Base-by-base conservation (phyloP, 2,888 invertebrate genomes). In the Drosophila acutilabella region DNA sequence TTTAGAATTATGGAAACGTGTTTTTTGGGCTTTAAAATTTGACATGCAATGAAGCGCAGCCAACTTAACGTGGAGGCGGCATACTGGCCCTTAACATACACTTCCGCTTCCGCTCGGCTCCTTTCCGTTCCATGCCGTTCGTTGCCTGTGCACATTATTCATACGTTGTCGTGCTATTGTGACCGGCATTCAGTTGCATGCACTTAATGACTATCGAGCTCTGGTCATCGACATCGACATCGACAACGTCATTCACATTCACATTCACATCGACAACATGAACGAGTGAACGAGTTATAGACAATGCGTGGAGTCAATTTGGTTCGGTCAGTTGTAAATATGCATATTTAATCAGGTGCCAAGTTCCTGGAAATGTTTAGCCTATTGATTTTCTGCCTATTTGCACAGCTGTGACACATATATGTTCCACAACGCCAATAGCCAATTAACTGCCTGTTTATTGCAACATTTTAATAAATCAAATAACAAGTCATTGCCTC, bases 31-130 rank as follows among this genome's bases (percentile, higher is more conserved):
- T 48, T 65, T 57, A 57, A 64, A 65, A 64, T 38, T 51, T 36
- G 66, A 66, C 84, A 84, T 84, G 83, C 83, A 80, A 84, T 71
- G 75, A 87, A 74, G 81, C 71, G 83, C 52, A 33, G 30, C 60
- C 48, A 54, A 42, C 66, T 58, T 68, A 30, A 70, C 56, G 38
- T 42, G 59, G 16, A 51, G 61, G 68, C 45, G 60, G 56, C 47
- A 38, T 10, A 20, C 16, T 36, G 47, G 47, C 65, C 74, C 74
- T 70, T 65, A 70, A 64, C 78, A 64, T 73, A 57, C 57, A 71
- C 76, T 69, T 78, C 80, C 70, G 75, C 50, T 71, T 76, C 71
- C 81, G 74, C 56, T 61, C 62, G 68, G 1, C 23, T 23, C 38
- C 38, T 20, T 40, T n/a, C 51, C 38, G 38, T 20, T 5, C 7